These are phyloP conservation scores for Sebastes vulpes DNA, from an alignment of 2,797 vertebrate species.

Conservation along the genomic window DNA sequence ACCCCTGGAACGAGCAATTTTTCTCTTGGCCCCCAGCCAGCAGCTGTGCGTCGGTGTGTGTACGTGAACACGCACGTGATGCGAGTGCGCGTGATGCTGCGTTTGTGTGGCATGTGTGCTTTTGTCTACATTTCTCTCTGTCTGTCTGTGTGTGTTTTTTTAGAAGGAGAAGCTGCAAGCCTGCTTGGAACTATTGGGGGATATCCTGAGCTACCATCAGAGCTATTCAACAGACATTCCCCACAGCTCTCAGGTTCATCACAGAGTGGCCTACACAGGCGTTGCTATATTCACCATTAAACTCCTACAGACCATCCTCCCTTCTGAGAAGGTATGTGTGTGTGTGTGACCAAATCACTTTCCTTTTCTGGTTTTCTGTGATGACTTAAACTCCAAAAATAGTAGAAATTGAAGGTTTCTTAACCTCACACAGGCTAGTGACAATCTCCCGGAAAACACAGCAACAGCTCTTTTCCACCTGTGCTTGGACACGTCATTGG, in stretches of 20 bases:
- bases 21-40: conserved; percentile 67
- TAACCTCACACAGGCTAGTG: conserved; percentile 82
- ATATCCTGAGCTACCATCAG: conserved; percentile 88
- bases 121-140: conserved; percentile 56
- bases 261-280: conserved; percentile 91
- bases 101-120: conserved; percentile 30
- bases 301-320: conserved; percentile 91
- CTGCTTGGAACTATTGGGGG: conserved; percentile 89
- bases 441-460: conserved; percentile 88
- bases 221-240: conserved; percentile 78
- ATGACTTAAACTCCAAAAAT: neutral
- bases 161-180: conserved; percentile 91
- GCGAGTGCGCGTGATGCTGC: conserved; percentile 4
- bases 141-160: conserved; percentile 33
- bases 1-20: conserved; percentile 75
- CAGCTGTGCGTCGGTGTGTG: conserved; percentile 13
- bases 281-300: conserved; percentile 89
- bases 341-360: neutral
- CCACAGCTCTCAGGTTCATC: conserved; percentile 84
- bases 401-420: neutral
- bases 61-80: conserved; percentile 33
- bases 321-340: conserved; percentile 90
- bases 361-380: neutral
- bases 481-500: conserved; percentile 90
- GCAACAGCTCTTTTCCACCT: conserved; percentile 89